Percentiles rank a stretch among this genome's conserved stretches.
These are phyloP conservation scores for Paramormyrops hopkinsi DNA, from an alignment of 2,797 vertebrate species.

Conservation along the genomic window DNA sequence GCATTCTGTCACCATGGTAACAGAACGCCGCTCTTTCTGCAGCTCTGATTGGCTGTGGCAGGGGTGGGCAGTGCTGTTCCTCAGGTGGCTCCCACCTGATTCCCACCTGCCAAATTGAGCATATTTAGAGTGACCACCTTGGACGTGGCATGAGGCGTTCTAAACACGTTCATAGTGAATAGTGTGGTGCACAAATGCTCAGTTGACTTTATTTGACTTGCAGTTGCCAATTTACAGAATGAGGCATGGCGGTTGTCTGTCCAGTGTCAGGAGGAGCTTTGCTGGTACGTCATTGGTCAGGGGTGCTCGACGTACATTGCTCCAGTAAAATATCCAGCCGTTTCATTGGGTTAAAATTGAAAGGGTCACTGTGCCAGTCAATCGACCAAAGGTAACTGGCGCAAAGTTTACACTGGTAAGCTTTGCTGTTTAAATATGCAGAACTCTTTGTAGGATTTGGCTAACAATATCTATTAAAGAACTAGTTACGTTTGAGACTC, in stretches of 20 bases:
- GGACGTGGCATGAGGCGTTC: neutral
- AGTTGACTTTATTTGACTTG: neutral
- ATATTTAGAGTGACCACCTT: neutral
- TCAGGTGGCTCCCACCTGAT: neutral
- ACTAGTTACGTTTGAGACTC: neutral
- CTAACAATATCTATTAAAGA: neutral
- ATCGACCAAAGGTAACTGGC: neutral
- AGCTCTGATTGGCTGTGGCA: neutral
- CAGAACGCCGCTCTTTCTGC: neutral
- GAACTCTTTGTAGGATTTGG: neutral
- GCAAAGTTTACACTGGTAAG: neutral
- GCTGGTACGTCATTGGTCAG: neutral
- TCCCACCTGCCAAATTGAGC: neutral
- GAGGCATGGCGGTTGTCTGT: neutral
- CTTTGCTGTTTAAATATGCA: neutral
- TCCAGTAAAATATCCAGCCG: neutral
- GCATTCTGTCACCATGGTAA: neutral
- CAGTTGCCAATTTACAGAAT: neutral
- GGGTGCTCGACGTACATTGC: neutral
- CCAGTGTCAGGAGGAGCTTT: neutral
- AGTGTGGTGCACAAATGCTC: neutral
- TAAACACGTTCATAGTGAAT: neutral
- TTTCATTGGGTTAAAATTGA: neutral
- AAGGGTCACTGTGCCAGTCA: neutral
- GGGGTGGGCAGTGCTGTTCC: neutral